Percentiles rank a stretch among this genome's conserved stretches.
These are phyloP conservation scores for Phenganax subtilis DNA, from an alignment of 92 coral and sea anemone species.

Conservation along the genomic window DNA sequence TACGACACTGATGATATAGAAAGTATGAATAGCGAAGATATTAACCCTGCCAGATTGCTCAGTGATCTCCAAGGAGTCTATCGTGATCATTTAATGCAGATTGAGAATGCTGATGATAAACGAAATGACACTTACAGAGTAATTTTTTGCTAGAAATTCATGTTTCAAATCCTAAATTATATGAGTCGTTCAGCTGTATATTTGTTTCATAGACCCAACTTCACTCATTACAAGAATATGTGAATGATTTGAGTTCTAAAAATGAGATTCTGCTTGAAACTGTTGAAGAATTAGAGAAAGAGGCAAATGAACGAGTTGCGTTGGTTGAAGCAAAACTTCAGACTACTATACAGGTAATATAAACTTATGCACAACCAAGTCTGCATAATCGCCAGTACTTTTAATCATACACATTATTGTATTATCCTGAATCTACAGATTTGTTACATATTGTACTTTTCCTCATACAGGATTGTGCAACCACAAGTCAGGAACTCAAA, in stretches of 20 bases:
- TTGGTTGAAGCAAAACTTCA: constrained; percentile 82
- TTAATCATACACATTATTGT: not conserved
- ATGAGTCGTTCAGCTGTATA: not conserved
- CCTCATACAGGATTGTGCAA: not conserved
- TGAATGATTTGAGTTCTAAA: constrained; percentile 89
- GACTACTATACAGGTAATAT: constrained; percentile 56
- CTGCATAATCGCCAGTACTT: not conserved
- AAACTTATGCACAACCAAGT: constrained; percentile 43
- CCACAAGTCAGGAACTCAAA: not conserved
- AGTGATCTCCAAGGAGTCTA: constrained; percentile 83
- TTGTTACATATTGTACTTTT: not conserved
- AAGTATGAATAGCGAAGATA: constrained; percentile 12
- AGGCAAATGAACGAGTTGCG: constrained; percentile 92
- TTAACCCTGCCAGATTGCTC: constrained; percentile 29
- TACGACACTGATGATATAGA: constrained; percentile 19
- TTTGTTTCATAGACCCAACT: constrained; percentile 66
- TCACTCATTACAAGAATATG: constrained; percentile 80
- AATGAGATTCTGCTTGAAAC: constrained; percentile 96
- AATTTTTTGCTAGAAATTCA: constrained; percentile 15
- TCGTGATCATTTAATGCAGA: constrained; percentile 65
- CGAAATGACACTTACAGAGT: constrained; percentile 79
- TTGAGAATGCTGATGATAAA: constrained; percentile 80
- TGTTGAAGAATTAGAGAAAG: constrained; percentile 94
- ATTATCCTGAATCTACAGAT: not conserved
- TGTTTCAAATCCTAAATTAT: not conserved